phyloP scores from a whole-genome alignment of 2,888 invertebrate species.

The Elmis aenea region DNA sequence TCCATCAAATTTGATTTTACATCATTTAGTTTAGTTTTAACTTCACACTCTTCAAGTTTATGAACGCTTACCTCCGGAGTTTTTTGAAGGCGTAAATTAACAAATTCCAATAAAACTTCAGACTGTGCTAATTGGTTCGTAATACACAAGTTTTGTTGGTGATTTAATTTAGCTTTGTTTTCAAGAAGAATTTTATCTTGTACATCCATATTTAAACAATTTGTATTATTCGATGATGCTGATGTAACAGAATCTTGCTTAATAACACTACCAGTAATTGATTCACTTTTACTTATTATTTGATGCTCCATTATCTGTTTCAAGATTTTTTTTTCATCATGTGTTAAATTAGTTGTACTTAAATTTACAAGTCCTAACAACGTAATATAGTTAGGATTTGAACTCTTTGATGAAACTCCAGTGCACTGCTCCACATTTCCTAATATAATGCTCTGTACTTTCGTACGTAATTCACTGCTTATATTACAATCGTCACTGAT shows the following conservation, averaged over 20 bases:
- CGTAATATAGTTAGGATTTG: constrained; percentile 3
- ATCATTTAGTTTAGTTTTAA: constrained; percentile 39
- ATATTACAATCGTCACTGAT: constrained; percentile 23
- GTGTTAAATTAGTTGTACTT: constrained; percentile 34
- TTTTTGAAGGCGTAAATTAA: constrained; percentile 36
- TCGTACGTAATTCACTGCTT: constrained; percentile 27
- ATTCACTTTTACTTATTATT: constrained; percentile 33
- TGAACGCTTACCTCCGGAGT: constrained; percentile 35
- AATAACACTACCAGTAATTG: constrained; percentile 23
- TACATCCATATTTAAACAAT: constrained; percentile 25
- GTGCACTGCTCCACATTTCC: constrained; percentile 18
- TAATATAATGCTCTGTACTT: constrained; percentile 31
- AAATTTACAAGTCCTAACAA: constrained; percentile 30
- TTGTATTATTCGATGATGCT: neutral
- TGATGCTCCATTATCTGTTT: constrained; percentile 34
- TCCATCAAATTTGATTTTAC: constrained; percentile 37
- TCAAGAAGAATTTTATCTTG: constrained; percentile 31
- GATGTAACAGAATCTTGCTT: neutral
- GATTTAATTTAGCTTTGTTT: constrained; percentile 40
- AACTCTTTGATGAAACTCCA: constrained; percentile 2
- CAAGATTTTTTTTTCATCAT: constrained; percentile 37
- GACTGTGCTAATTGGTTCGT: constrained; percentile 34
- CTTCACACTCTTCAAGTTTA: constrained; percentile 38
- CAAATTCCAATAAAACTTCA: constrained; percentile 39
- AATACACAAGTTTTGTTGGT: constrained; percentile 39